These are phyloP conservation scores for Bombus terrestris DNA, from an alignment of 1,140 invertebrate species.

Conservation along the genomic window DNA sequence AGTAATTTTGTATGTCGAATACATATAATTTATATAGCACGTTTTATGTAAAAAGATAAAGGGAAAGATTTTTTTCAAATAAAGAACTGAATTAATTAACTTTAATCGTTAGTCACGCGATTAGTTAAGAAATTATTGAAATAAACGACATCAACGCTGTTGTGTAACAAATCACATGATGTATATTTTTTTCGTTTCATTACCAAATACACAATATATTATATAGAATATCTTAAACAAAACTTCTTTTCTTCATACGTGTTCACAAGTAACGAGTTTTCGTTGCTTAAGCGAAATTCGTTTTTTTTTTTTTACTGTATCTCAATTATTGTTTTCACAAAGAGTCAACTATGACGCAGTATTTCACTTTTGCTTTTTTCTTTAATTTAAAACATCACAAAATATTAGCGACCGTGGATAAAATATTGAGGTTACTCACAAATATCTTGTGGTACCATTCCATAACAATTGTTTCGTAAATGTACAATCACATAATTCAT, in stretches of 20 bases:
- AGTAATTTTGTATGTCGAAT: conserved; percentile 27
- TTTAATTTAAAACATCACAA: conserved; percentile 39
- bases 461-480: conserved; percentile 18
- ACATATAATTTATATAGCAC: conserved; percentile 22
- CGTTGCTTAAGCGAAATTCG: conserved; percentile 48
- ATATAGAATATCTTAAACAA: conserved; percentile 72
- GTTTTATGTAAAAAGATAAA: not conserved
- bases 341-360: conserved; percentile 24
- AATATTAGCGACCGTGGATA: conserved; percentile 30
- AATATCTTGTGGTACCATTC: conserved; percentile 10
- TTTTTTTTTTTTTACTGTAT: not conserved
- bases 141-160: conserved; percentile 18
- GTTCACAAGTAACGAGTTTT: conserved; percentile 72
- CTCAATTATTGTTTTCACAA: conserved; percentile 33
- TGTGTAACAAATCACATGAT: conserved; percentile 73
- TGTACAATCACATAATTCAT: conserved; percentile 39
- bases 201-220: conserved; percentile 77
- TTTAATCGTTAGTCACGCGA: not conserved
- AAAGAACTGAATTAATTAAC: not conserved
- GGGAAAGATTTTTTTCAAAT: not conserved
- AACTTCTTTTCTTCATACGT: conserved; percentile 44
- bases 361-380: not conserved
- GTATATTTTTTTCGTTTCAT: conserved; percentile 69
- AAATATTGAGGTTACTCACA: not conserved
- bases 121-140: not conserved